Conservation (phyloP, 2,888 invertebrate genomes). For the Morpho deidamia region DNA sequence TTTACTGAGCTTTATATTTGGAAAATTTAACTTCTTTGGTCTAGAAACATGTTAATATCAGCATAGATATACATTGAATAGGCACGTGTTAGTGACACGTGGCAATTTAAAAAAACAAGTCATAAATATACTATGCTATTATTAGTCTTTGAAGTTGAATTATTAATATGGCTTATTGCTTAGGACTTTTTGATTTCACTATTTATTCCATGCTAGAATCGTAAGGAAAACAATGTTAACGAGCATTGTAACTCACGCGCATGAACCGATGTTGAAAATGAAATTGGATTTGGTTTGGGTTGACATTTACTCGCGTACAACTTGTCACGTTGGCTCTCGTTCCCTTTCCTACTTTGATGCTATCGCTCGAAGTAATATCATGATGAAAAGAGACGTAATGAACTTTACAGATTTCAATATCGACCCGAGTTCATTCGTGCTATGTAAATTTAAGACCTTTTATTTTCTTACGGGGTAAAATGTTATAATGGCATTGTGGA, state of each 20-base stretch:
- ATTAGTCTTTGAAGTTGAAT: constrained; percentile 2
- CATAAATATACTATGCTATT: too few relatives aligned
- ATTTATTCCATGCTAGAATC: constrained; percentile 15
- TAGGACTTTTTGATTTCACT: constrained; percentile 12
- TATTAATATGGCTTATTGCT: constrained; percentile 8
- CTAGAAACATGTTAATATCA: too few relatives aligned
- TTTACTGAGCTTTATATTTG: too few relatives aligned
- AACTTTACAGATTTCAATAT: constrained; percentile 39
- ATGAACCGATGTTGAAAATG: constrained; percentile 56
- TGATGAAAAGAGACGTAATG: constrained; percentile 48
- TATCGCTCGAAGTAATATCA: constrained; percentile 26
- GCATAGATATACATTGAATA: too few relatives aligned
- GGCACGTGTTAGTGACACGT: too few relatives aligned
- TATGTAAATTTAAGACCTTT: constrained; percentile 64
- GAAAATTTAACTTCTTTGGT: not conserved
- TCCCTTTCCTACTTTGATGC: constrained; percentile 39
- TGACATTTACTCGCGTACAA: constrained; percentile 54
- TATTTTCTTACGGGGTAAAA: constrained; percentile 52
- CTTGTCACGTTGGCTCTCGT: constrained; percentile 44
- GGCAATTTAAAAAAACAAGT: too few relatives aligned
- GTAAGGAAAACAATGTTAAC: constrained; percentile 37
- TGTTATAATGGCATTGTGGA: constrained; percentile 54
- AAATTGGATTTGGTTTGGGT: constrained; percentile 59
- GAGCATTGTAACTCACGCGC: constrained; percentile 56
- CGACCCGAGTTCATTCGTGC: constrained; percentile 46